Evolutionary conservation across 2,113 vertebrate genomes (phyloP).

Genomic region (Arizona elegans): DNA sequence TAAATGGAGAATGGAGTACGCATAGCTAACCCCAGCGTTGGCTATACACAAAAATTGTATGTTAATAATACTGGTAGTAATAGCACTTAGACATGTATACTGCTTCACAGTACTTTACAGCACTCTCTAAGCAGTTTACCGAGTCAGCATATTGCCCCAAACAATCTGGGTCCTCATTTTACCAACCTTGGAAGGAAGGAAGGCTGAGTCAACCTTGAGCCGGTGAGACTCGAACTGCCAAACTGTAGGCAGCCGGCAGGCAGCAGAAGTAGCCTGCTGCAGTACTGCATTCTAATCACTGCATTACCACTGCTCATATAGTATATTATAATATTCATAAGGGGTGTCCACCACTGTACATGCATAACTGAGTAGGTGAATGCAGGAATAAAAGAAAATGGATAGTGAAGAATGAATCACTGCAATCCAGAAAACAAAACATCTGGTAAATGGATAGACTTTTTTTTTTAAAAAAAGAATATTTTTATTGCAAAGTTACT

Average conservation of each 20-base stretch:
- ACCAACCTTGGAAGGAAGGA: no score
- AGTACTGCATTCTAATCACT: no score
- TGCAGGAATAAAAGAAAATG: not conserved
- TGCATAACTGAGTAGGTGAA: not conserved
- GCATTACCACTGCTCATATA: no score
- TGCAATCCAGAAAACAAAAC: not conserved
- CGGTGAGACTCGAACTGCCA: no score
- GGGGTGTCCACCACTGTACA: not conserved
- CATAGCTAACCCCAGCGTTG: not conserved
- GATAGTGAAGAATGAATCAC: not conserved
- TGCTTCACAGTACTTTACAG: no score
- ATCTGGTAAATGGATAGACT: not conserved
- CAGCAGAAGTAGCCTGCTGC: no score
- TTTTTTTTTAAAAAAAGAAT: not conserved
- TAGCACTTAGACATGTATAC: no score
- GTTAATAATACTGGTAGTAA: not conserved
- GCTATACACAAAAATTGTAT: not conserved
- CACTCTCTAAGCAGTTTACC: no score
- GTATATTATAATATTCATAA: not conserved
- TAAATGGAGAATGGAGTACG: not conserved
- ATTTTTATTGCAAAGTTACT: not conserved
- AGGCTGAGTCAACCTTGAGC: no score
- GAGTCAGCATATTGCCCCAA: no score
- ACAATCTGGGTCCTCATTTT: no score
- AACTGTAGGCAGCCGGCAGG: no score